Evolutionary conservation across 2,797 vertebrate genomes (phyloP).

Genomic region (Leptodactylus fallax): DNA sequence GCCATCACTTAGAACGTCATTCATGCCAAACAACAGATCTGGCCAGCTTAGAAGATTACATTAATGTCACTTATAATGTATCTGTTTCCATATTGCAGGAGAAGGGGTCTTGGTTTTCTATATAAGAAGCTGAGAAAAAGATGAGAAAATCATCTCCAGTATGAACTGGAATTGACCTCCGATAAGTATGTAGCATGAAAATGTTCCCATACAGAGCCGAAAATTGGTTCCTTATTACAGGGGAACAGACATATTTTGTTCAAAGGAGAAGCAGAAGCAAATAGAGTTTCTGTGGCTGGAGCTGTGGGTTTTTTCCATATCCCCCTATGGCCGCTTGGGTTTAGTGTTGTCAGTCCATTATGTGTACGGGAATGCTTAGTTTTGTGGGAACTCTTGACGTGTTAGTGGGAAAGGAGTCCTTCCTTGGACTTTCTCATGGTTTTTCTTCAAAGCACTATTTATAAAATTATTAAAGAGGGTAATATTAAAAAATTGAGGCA

Average conservation of each 20-base stretch:
- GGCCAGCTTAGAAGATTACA: too few species aligned
- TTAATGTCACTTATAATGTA: not conserved
- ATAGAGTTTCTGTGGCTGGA: constrained; percentile 66
- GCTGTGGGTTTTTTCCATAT: constrained; percentile 66
- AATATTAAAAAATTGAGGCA: constrained; percentile 39
- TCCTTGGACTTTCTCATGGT: constrained; percentile 69
- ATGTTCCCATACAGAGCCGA: constrained; percentile 68
- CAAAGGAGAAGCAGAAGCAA: constrained; percentile 64
- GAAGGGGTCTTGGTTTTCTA: not conserved
- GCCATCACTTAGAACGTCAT: not conserved
- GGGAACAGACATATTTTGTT: constrained; percentile 32
- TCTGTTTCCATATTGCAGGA: not conserved
- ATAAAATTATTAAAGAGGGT: constrained; percentile 62
- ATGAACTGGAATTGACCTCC: constrained; percentile 68
- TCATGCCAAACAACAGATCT: not conserved
- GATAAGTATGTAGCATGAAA: constrained; percentile 66
- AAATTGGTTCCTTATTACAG: constrained; percentile 69
- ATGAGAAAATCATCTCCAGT: constrained; percentile 36
- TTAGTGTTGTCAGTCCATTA: constrained; percentile 49
- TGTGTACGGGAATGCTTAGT: constrained; percentile 66
- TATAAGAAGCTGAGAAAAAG: not conserved
- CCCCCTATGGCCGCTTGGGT: constrained; percentile 10
- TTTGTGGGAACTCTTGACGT: constrained; percentile 70
- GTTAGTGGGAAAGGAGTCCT: constrained; percentile 65
- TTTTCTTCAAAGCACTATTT: constrained; percentile 65